Evolutionary conservation across 1,140 invertebrate species (phyloP).

Genomic region (Conopomorpha cramerella): DNA sequence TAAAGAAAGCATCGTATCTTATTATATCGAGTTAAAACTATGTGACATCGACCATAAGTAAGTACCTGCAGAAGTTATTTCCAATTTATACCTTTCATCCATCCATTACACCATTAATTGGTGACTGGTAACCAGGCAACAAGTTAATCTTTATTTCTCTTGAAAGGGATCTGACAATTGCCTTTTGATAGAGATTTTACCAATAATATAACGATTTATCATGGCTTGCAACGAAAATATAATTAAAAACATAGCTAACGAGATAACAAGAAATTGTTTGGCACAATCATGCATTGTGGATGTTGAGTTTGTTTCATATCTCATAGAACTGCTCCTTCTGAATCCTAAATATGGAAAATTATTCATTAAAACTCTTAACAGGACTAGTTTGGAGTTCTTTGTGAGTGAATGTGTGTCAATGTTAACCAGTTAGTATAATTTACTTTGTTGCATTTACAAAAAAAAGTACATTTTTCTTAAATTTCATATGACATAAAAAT

Average conservation of each 20-base stretch:
- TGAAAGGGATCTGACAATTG: too few species aligned
- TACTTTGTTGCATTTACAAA: too few species aligned
- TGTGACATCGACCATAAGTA: too few species aligned
- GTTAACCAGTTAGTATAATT: slow-evolving; percentile 41
- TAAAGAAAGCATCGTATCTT: too few species aligned
- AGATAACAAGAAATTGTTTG: slow-evolving; percentile 46
- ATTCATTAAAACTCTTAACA: slow-evolving; percentile 38
- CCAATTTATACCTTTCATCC: too few species aligned
- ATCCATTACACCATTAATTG: too few species aligned
- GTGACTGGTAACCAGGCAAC: too few species aligned
- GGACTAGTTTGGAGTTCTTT: slow-evolving; percentile 50
- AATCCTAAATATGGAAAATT: slow-evolving; percentile 59
- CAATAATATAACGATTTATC: slow-evolving; percentile 7
- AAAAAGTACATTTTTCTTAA: too few species aligned
- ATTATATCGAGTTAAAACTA: too few species aligned
- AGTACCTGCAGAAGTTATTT: too few species aligned
- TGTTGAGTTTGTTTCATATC: slow-evolving; percentile 32
- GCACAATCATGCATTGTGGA: slow-evolving; percentile 21
- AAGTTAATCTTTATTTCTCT: too few species aligned
- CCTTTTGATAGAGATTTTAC: slow-evolving; percentile 9
- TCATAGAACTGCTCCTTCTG: slow-evolving; percentile 50
- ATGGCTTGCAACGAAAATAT: slow-evolving; percentile 49
- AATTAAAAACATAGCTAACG: slow-evolving; percentile 56
- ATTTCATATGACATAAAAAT: too few species aligned
- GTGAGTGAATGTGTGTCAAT: slow-evolving; percentile 47